phyloP scores from a whole-genome alignment of 2,113 vertebrate species.

The Upupa epops region DNA sequence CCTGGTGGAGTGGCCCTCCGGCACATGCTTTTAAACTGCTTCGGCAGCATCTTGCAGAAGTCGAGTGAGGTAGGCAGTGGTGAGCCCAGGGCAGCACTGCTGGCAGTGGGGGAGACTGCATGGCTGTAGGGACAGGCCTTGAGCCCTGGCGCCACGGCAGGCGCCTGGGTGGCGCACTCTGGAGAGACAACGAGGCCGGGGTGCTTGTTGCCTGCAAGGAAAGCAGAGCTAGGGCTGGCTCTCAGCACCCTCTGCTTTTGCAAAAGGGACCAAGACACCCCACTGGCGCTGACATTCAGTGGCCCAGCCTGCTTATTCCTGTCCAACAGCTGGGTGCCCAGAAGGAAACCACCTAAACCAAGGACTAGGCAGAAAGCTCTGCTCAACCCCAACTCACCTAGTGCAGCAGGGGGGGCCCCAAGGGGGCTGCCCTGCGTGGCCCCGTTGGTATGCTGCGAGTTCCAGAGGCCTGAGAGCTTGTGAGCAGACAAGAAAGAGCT shows the following conservation, averaged over 20 bases:
- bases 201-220: slow-evolving; percentile 64
- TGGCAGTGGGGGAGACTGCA: slow-evolving; percentile 76
- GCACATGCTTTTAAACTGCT: slow-evolving; percentile 95
- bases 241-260: not conserved
- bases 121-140: slow-evolving; percentile 92
- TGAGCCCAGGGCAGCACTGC: slow-evolving; percentile 75
- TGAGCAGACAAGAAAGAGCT: slow-evolving; percentile 98
- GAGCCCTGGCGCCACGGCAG: slow-evolving; percentile 68
- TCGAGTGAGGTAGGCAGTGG: slow-evolving; percentile 90
- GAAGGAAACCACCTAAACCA: not conserved
- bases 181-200: not conserved
- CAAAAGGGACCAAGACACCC: not conserved
- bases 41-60: slow-evolving; percentile 90
- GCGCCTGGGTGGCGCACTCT: slow-evolving; percentile 69
- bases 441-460: slow-evolving; percentile 90
- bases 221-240: not conserved
- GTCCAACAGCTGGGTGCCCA: not conserved
- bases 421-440: slow-evolving; percentile 84
- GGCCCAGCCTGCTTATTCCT: not conserved
- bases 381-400: slow-evolving; percentile 77
- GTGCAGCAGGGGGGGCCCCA: slow-evolving; percentile 79
- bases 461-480: slow-evolving; percentile 98
- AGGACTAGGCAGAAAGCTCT: not conserved
- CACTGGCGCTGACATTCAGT: not conserved
- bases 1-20: slow-evolving; percentile 88